Evolutionary conservation across 2,888 invertebrate genomes (phyloP), one percentile per base, ranked within the genome.

Genomic region (Neocrepidodera transversa): DNA sequence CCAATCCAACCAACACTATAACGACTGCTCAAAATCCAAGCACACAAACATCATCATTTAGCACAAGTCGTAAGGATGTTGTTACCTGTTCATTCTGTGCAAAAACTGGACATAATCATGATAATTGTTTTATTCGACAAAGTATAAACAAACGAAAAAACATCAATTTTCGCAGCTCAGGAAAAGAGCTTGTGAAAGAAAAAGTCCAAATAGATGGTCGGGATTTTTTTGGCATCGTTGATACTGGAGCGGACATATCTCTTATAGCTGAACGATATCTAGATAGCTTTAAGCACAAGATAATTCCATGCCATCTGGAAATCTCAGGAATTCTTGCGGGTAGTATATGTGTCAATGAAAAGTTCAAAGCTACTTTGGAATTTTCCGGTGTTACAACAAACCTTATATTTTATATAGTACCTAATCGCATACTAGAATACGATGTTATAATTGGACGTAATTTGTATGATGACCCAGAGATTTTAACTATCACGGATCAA

Each of bases 311-410:
- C 10, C 2, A 10, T 10, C 28, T 28, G 5, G 8, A 6, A 6
- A 28, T 28, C 10, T 8, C 7, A 2, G 28, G 28, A 10, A 28
- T 28, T 28, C 28, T 28, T 6, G 28, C 3, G 2, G 28, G 28
- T 8, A 28, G 28, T 10, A 3, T 28, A n/a, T 28, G 2, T 8
- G 2, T 2, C 10, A 2, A 11, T 6, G 32, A 5, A 26, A 17
- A 17, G 38, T 54, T 28, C 30, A 40, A 40, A 8, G 35, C 58
- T 14, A 64, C 66, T 7, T 28, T 66, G n/a, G 56, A 66, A 55
- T 57, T 67, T 14, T 10, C 16, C 17, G 28, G 10, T 28, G 28
- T 28, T 8, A 28, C 10, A 2, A 28, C 28, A 3, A 10, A 28
- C 6, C 8, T 28, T 3, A 28, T 10, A 8, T 28, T 28, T 28